These are phyloP conservation scores for Clarias platycephalus DNA, from an alignment of 2,797 vertebrate species.

Conservation along the genomic window DNA sequence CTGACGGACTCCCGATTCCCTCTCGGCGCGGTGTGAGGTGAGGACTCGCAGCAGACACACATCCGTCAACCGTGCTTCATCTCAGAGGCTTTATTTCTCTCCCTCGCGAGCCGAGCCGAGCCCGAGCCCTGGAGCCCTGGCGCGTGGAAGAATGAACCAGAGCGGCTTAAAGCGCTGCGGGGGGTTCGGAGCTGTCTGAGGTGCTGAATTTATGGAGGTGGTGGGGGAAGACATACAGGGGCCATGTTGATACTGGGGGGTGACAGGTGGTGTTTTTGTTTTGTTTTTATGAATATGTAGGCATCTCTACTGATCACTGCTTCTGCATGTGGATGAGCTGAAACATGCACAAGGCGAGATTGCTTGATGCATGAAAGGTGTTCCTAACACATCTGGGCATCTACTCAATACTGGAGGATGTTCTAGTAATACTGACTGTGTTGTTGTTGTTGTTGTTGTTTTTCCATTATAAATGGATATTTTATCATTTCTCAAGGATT, in stretches of 20 bases:
- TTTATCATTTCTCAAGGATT: neutral
- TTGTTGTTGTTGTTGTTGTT: neutral
- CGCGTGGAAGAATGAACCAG: neutral
- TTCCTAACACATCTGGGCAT: neutral
- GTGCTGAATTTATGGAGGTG: conserved; percentile 19
- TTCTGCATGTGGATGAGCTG: neutral
- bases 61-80: neutral
- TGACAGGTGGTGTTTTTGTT: neutral
- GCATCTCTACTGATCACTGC: neutral
- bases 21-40: conserved; percentile 35
- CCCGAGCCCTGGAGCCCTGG: neutral
- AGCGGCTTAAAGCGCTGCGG: conserved; percentile 4
- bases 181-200: conserved; percentile 28
- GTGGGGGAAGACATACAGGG: neutral
- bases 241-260: neutral
- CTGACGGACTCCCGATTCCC: conserved; percentile 43
- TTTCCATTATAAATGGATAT: no score
- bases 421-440: neutral
- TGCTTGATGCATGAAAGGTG: neutral
- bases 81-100: neutral
- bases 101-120: neutral
- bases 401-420: neutral
- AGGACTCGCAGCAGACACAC: conserved; percentile 7
- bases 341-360: neutral
- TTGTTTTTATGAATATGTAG: neutral